Conservation (phyloP, 2,113 vertebrate genomes). For the Ictalurus furcatus region DNA sequence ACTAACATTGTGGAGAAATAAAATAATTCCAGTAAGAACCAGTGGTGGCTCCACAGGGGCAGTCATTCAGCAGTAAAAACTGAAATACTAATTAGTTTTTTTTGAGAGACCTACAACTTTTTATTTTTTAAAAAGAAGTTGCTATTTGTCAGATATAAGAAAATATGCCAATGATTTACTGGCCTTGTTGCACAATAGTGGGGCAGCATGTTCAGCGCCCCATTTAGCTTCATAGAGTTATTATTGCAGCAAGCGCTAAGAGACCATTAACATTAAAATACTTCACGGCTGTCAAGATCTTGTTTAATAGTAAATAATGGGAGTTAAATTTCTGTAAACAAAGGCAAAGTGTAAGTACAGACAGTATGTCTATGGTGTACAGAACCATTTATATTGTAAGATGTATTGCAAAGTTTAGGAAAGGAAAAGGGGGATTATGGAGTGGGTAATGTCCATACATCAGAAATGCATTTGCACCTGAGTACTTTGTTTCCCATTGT, state of each 20-base stretch:
- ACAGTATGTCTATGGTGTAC: background rate
- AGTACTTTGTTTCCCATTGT: too few relatives aligned
- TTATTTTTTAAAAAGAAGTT: background rate
- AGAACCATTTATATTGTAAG: background rate
- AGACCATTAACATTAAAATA: background rate
- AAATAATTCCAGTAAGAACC: background rate
- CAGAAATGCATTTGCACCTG: background rate
- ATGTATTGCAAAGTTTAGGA: background rate
- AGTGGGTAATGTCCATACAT: background rate
- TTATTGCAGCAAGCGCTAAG: background rate
- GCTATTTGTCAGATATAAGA: background rate
- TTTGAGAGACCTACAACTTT: background rate
- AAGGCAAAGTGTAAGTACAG: background rate
- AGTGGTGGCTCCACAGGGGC: background rate
- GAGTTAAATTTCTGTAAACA: background rate
- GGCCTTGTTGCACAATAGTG: background rate
- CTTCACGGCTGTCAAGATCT: background rate
- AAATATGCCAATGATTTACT: background rate
- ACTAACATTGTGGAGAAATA: background rate
- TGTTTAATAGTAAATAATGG: background rate
- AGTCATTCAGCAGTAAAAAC: background rate
- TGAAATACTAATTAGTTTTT: background rate
- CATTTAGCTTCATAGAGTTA: background rate
- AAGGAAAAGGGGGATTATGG: background rate
- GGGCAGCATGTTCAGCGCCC: background rate